These are phyloP conservation scores for Mesopsocus fuscifrons DNA, from an alignment of 2,888 invertebrate species.

Conservation along the genomic window DNA sequence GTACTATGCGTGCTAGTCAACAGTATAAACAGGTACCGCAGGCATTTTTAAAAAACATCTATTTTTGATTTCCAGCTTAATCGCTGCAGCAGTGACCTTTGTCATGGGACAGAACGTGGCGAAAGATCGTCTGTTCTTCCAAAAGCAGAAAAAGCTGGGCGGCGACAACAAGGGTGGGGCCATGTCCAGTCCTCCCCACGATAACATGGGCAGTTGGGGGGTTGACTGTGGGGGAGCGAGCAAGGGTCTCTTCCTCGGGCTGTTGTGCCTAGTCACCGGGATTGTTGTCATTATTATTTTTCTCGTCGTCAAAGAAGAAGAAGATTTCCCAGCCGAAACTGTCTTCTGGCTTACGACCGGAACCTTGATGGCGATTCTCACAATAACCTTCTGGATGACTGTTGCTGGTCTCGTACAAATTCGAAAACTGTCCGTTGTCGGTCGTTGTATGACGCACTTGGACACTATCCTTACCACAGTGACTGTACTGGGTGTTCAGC, in stretches of 20 bases:
- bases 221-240: slow-evolving; percentile 32
- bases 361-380: slow-evolving; percentile 26
- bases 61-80: slow-evolving; percentile 27
- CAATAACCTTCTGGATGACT: slow-evolving; percentile 25
- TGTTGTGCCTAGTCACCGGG: slow-evolving; percentile 31
- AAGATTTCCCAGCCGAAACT: slow-evolving; percentile 27
- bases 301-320: slow-evolving; percentile 31
- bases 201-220: slow-evolving; percentile 15
- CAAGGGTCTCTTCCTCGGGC: slow-evolving; percentile 32
- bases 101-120: slow-evolving; percentile 34
- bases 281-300: slow-evolving; percentile 32
- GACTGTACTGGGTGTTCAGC: slow-evolving; percentile 27
- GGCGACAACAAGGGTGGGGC: slow-evolving; percentile 16
- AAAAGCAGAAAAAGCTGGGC: slow-evolving; percentile 22
- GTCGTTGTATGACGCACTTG: slow-evolving; percentile 24
- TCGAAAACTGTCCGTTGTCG: slow-evolving; percentile 27
- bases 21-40: no score
- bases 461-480: slow-evolving; percentile 27
- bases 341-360: slow-evolving; percentile 31
- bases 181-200: slow-evolving; percentile 9
- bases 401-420: slow-evolving; percentile 27
- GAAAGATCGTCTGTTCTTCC: slow-evolving; percentile 20
- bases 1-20: no score
- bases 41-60: no score
- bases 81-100: slow-evolving; percentile 34